phyloP scores from a whole-genome alignment of 2,888 invertebrate genomes.

The Brachyopa scutellaris region DNA sequence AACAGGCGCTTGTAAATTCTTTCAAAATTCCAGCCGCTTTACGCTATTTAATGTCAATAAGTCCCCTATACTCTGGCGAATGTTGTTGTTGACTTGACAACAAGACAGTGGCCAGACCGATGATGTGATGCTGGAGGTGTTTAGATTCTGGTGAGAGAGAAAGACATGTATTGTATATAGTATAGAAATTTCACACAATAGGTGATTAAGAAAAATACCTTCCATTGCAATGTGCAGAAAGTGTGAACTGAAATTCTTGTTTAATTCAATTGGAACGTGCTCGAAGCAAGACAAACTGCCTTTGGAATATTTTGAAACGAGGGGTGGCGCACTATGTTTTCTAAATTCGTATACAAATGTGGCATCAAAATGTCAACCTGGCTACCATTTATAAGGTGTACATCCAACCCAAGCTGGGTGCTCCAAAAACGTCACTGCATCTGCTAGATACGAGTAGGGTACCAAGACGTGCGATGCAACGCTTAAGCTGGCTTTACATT shows the following conservation, averaged over 20 bases:
- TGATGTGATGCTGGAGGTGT: constrained; percentile 6
- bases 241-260: constrained; percentile 47
- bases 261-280: constrained; percentile 35
- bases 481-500: too few relatives aligned
- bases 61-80: constrained; percentile 6
- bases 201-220: constrained; percentile 52
- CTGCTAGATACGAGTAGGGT: too few relatives aligned
- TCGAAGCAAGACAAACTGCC: not conserved
- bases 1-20: constrained; percentile 71
- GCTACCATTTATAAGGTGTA: too few relatives aligned
- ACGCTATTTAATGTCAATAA: constrained; percentile 45
- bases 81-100: constrained; percentile 11
- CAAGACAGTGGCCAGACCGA: constrained; percentile 4
- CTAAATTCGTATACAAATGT: too few relatives aligned
- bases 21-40: constrained; percentile 53
- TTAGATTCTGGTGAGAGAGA: constrained; percentile 4
- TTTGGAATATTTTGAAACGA: too few relatives aligned
- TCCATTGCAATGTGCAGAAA: constrained; percentile 48
- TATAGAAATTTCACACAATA: constrained; percentile 48
- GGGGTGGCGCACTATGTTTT: too few relatives aligned
- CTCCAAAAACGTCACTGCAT: too few relatives aligned
- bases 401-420: too few relatives aligned
- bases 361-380: too few relatives aligned
- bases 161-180: too few relatives aligned
- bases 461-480: too few relatives aligned